Conservation (phyloP, 2,113 vertebrate species). For the Phycodurus eques region DNA sequence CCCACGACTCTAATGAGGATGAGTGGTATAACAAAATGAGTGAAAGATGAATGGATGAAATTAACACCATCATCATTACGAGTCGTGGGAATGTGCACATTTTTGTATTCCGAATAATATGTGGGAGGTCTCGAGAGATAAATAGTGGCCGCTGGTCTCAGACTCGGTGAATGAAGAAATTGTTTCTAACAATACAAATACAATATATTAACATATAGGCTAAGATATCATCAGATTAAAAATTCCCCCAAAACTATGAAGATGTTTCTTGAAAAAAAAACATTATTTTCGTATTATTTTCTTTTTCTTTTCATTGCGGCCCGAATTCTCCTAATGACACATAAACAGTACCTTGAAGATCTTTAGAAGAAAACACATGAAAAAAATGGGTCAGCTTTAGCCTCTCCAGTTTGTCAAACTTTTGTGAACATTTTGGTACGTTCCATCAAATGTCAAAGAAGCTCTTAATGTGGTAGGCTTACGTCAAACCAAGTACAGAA, state of each 20-base stretch:
- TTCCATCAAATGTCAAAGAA: conserved; percentile 52
- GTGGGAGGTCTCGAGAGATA: background rate
- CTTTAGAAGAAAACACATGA: background rate
- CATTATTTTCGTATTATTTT: background rate
- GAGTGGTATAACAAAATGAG: background rate
- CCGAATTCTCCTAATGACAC: conserved; percentile 19
- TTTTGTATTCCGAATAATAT: background rate
- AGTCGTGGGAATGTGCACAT: background rate
- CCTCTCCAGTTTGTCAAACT: conserved; percentile 46
- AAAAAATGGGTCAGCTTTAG: conserved; percentile 28
- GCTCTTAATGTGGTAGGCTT: conserved; percentile 37
- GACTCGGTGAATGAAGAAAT: no score
- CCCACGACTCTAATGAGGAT: background rate
- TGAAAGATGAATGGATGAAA: background rate
- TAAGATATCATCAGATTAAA: no score
- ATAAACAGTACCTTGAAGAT: conserved; percentile 64
- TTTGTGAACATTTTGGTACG: conserved; percentile 8
- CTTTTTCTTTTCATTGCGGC: background rate
- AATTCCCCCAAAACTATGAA: no score
- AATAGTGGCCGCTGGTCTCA: no score
- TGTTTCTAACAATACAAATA: no score
- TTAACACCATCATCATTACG: background rate
- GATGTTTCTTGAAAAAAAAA: no score
- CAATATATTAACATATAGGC: no score
- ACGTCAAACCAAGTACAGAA: conserved; percentile 38